Conservation (phyloP, 2,888 invertebrate species). For the Pheosia gnoma region DNA sequence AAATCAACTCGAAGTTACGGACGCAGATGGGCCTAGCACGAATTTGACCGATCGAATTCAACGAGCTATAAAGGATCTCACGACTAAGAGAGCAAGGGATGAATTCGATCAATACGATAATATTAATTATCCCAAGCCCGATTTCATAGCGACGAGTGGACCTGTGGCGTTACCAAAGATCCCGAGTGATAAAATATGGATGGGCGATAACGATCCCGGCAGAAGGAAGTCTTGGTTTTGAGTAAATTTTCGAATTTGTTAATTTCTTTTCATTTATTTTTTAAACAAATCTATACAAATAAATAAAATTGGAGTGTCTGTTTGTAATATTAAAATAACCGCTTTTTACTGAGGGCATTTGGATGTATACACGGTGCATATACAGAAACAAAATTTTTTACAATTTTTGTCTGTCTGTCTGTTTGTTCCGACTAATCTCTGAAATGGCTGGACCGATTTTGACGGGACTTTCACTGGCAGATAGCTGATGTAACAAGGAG, state of each 20-base stretch:
- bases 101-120: slow-evolving; percentile 50
- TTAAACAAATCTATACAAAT: background rate
- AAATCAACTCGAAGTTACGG: background rate
- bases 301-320: too few relatives aligned
- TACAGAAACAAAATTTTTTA: too few relatives aligned
- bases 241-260: slow-evolving; percentile 11
- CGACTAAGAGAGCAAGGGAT: slow-evolving; percentile 26
- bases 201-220: slow-evolving; percentile 14
- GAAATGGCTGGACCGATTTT: too few relatives aligned
- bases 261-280: background rate
- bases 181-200: slow-evolving; percentile 17
- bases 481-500: too few relatives aligned
- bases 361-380: too few relatives aligned
- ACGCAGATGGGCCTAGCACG: background rate
- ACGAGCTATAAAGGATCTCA: slow-evolving; percentile 12
- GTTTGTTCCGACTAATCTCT: too few relatives aligned
- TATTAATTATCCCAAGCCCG: slow-evolving; percentile 30
- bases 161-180: slow-evolving; percentile 30
- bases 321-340: too few relatives aligned
- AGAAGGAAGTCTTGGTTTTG: slow-evolving; percentile 16
- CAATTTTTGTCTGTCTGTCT: too few relatives aligned
- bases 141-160: slow-evolving; percentile 41
- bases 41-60: background rate
- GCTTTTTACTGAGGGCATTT: too few relatives aligned
- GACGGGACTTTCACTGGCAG: too few relatives aligned